phyloP scores from a whole-genome alignment of 2,888 invertebrate species.

The Chesias legatella region DNA sequence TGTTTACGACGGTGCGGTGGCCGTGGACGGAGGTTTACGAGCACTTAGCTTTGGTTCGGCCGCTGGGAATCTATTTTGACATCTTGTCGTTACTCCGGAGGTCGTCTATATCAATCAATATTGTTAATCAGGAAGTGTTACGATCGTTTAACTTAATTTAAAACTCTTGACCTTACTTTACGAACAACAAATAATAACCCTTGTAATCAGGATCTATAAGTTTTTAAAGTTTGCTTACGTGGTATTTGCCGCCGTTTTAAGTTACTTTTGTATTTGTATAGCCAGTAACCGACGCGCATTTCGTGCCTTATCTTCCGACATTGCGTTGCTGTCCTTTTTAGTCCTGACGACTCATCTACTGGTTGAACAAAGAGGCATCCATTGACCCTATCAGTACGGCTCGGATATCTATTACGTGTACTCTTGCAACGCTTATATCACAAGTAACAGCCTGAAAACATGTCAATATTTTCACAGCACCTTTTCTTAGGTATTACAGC shows the following conservation, averaged over 20 bases:
- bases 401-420: too few relatives aligned
- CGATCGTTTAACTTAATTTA: conserved; percentile 20
- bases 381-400: too few relatives aligned
- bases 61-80: conserved; percentile 29
- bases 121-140: conserved; percentile 28
- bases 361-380: neutral
- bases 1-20: conserved; percentile 32
- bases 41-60: conserved; percentile 30
- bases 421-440: too few relatives aligned
- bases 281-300: conserved; percentile 1
- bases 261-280: too few relatives aligned
- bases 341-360: conserved; percentile 10
- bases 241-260: too few relatives aligned
- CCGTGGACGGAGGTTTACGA: conserved; percentile 35
- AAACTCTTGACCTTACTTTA: conserved; percentile 22
- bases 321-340: conserved; percentile 7
- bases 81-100: conserved; percentile 23
- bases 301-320: conserved; percentile 15
- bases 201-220: conserved; percentile 19
- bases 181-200: conserved; percentile 24
- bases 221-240: too few relatives aligned
- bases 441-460: too few relatives aligned
- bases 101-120: conserved; percentile 27
- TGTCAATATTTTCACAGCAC: too few relatives aligned
- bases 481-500: too few relatives aligned